A percentile compares a stretch with the other conserved stretches of the same genome.
These are phyloP conservation scores for Argyra leucocephala DNA, from an alignment of 2,888 invertebrate genomes.

Conservation along the genomic window DNA sequence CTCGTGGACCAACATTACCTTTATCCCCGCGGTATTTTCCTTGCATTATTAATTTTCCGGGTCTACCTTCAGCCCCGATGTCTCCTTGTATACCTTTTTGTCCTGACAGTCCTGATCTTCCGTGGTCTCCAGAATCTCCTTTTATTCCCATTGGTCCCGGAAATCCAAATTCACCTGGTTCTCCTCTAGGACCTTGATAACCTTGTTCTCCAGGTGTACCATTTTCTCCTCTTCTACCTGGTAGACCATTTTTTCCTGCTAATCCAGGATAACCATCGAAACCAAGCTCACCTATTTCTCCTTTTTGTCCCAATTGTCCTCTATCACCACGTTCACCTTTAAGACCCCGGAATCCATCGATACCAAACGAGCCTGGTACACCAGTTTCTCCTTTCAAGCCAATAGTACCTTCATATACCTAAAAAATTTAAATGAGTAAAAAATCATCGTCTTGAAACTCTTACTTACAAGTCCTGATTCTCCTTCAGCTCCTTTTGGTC, in stretches of 20 bases:
- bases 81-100: slow-evolving; percentile 46
- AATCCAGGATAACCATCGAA: slow-evolving; percentile 37
- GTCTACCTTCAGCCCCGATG: slow-evolving; percentile 42
- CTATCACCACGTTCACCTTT: slow-evolving; percentile 42
- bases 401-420: slow-evolving; percentile 41
- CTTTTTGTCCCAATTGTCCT: slow-evolving; percentile 51
- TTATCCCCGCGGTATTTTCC: slow-evolving; percentile 42
- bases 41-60: slow-evolving; percentile 38
- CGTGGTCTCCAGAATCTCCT: slow-evolving; percentile 49
- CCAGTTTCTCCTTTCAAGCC: slow-evolving; percentile 57
- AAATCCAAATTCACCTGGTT: slow-evolving; percentile 46
- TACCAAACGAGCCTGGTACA: slow-evolving; percentile 48
- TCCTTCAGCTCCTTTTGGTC: slow-evolving; percentile 52
- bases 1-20: slow-evolving; percentile 41
- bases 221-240: slow-evolving; percentile 44
- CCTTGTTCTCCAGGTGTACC: slow-evolving; percentile 46
- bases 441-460: slow-evolving; percentile 27
- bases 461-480: slow-evolving; percentile 44
- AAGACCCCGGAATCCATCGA: slow-evolving; percentile 45
- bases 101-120: slow-evolving; percentile 47
- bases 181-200: slow-evolving; percentile 49
- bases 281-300: slow-evolving; percentile 46
- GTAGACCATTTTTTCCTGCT: slow-evolving; percentile 43
- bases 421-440: neutral
- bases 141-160: slow-evolving; percentile 45